Percentiles rank a stretch among this genome's conserved stretches.
phyloP scores from a whole-genome alignment of 2,113 vertebrate species.

The Bucco capensis region DNA sequence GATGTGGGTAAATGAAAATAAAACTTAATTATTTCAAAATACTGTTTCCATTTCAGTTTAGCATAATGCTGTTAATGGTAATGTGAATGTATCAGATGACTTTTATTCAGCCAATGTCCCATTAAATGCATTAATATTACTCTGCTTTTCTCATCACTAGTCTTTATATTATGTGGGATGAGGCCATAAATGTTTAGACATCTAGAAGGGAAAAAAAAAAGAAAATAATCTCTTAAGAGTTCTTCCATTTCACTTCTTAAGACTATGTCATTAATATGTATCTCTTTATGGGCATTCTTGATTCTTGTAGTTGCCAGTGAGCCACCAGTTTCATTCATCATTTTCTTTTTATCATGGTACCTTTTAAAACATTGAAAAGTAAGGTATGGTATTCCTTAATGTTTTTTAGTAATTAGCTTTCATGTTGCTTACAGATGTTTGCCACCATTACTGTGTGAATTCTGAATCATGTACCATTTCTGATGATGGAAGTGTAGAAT shows the following conservation, averaged over 20 bases:
- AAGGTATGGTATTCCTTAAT: neutral
- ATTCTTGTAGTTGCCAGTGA: neutral
- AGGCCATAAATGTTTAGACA: slow-evolving; percentile 1
- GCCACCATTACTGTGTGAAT: slow-evolving; percentile 95
- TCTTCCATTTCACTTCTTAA: neutral
- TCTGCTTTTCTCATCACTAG: slow-evolving; percentile 14
- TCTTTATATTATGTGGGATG: slow-evolving; percentile 6
- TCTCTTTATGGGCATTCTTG: neutral
- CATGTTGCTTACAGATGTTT: slow-evolving; percentile 80
- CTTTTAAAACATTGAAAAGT: neutral
- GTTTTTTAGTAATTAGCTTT: neutral
- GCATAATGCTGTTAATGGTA: neutral
- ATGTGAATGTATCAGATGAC: neutral
- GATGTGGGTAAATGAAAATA: slow-evolving; percentile 37
- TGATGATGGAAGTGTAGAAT: slow-evolving; percentile 86
- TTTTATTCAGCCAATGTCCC: slow-evolving; percentile 24
- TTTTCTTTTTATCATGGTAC: neutral
- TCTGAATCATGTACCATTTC: slow-evolving; percentile 90
- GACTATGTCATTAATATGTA: neutral
- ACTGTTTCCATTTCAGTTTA: slow-evolving; percentile 6
- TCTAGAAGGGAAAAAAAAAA: neutral
- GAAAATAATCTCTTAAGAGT: neutral
- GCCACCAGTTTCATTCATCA: neutral
- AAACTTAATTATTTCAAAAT: slow-evolving; percentile 52
- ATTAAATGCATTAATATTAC: slow-evolving; percentile 21